Evolutionary conservation across 2,888 invertebrate genomes (phyloP), one percentile per base, ranked within the genome.

Genomic region (Napeogenes inachia): DNA sequence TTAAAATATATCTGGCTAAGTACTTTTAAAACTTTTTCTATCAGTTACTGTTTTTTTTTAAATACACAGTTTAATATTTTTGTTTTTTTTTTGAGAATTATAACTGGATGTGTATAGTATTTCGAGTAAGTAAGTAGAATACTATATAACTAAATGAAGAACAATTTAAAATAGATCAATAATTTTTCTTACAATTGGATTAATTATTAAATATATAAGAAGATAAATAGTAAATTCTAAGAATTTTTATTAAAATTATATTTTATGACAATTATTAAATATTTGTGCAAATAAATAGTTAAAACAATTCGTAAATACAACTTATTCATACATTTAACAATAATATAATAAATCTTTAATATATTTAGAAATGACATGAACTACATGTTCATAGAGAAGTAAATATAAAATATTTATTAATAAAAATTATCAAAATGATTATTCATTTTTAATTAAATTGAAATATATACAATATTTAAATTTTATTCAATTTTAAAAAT

Each of bases 401-500:
- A 13, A 47, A 47, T 47, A 6, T n/a, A 13, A 13, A 47, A 47
- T 47, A 47, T 13, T 47, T 8, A 21, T 21, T 13, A n/a, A 13
- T 47, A 47, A 13, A 47, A 47, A 21, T 47, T 21, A 47, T 13
- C 21, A 47, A 47, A 13, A 13, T 13, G 6, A 13, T n/a, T 47
- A n/a, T 6, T n/a, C 13, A 13, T n/a, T 47, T 47, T 54, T 13
- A 59, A 42, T 45, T 13, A n/a, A 33, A 13, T 12, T 54, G 13
- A 35, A 55, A 47, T 45, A 13, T 47, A 38, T 21, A 21, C 21
- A 21, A 21, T 33, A 33, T 13, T 21, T 46, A 4, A 45, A 45
- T 47, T 56, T 54, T 57, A 21, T 21, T 21, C 21, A 57, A 42
- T 32, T n/a, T 46, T 59, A 35, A 5, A 13, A 10, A 38, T 35